Conservation (phyloP, 1,140 invertebrate species). For the Leptinotarsa defecta region DNA sequence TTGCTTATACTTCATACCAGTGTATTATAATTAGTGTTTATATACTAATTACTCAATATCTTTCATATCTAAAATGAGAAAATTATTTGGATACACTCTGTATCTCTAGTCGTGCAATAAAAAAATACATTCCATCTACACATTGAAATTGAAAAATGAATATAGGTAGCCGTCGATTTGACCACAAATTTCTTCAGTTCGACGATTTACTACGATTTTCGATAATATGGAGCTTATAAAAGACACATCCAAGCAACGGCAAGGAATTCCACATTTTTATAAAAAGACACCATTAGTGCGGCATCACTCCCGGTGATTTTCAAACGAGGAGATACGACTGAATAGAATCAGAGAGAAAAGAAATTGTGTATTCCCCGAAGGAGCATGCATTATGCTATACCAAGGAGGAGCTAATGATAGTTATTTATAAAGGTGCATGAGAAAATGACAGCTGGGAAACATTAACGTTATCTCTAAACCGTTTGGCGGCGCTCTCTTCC, state of each 20-base stretch:
- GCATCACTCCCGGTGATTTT: neutral
- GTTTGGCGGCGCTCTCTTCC: constrained; percentile 32
- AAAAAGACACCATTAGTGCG: neutral
- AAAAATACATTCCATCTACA: too few species aligned
- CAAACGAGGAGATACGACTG: constrained; percentile 14
- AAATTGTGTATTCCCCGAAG: constrained; percentile 25
- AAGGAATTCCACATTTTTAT: neutral
- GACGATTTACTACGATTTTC: neutral
- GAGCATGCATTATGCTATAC: constrained; percentile 38
- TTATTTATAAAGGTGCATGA: constrained; percentile 46
- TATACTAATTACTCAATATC: accelerated
- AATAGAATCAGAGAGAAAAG: constrained; percentile 13
- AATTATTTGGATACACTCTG: too few species aligned
- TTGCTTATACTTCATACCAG: too few species aligned
- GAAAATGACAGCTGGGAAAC: constrained; percentile 43
- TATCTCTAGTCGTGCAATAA: too few species aligned
- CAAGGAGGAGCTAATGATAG: constrained; percentile 42
- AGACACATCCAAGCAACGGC: neutral
- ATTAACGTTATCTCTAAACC: constrained; percentile 39
- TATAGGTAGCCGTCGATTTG: too few species aligned
- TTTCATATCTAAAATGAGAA: too few species aligned
- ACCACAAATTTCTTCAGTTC: neutral
- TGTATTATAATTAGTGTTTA: too few species aligned
- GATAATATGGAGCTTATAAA: neutral
- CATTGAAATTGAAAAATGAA: too few species aligned